Evolutionary conservation across 2,888 invertebrate genomes (phyloP), one percentile per base, ranked within the genome.

Genomic region (Tanypteryx hageni): DNA sequence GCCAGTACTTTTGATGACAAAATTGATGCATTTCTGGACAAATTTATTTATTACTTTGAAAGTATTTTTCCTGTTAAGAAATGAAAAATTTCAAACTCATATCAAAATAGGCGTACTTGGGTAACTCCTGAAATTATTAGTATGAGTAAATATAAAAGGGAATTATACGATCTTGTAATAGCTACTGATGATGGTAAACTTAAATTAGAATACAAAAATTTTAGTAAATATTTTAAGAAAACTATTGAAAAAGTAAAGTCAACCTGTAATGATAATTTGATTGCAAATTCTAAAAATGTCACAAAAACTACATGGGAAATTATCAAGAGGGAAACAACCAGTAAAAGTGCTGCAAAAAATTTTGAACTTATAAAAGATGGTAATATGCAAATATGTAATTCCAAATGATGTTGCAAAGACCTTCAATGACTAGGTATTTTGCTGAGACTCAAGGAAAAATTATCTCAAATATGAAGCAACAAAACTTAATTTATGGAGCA

Each of bases 31-130:
- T 82, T 82, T 5, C 8, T 82, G 22, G 82, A 82, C 44, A 82
- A 5, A 44, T 82, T n/a, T 27, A 22, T 82, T 82, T 13, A 27
- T 13, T 82, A 22, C 14, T 44, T 82, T 82, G 11, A 82, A 16
- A 27, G 8, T 31, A 31, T 22, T 92, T 92, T 58, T 59, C 31
- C 58, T 61, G 84, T 83, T 58, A 59, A 57, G 27, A 92, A 84
- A n/a, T 92, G 64, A n/a, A 14, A 64, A 64, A 64, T 64, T 64
- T 14, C n/a, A 3, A n/a, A 16, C 7, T 7, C 16, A n/a, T n/a
- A 64, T n/a, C 8, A 16, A n/a, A 64, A 64, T 64, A 64, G n/a
- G 18, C n/a, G 18, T n/a, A 64, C 18, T 14, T 64, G 64, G 64
- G n/a, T 64, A n/a, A 64, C 64, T n/a, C 64, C 10, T n/a, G 16